Evolutionary conservation across 2,797 vertebrate species (phyloP).

Genomic region (Gymnoscopelus microlampas): DNA sequence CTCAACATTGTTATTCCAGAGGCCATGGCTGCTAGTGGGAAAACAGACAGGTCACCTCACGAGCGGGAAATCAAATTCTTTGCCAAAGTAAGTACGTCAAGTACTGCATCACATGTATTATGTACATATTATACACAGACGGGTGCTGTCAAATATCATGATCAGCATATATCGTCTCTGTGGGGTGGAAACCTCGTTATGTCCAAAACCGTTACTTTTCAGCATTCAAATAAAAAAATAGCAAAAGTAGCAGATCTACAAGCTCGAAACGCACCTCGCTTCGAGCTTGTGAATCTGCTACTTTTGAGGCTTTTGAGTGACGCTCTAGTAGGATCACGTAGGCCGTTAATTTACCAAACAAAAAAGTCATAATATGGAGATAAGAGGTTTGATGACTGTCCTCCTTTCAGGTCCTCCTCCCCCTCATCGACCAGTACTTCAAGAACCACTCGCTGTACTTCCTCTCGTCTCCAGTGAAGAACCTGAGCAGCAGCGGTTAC

Average conservation of each 20-base stretch:
- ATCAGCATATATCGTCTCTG: too few relatives aligned
- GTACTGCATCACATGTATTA: not conserved
- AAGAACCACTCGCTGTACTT: constrained; percentile 98
- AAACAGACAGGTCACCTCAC: constrained; percentile 94
- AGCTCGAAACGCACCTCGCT: too few relatives aligned
- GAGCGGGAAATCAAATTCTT: constrained; percentile 99
- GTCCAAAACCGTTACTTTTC: too few relatives aligned
- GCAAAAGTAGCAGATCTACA: too few relatives aligned
- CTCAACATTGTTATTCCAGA: constrained; percentile 80
- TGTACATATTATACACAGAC: not conserved
- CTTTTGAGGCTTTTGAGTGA: too few relatives aligned
- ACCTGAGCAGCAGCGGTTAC: constrained; percentile 95
- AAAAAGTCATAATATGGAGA: too few relatives aligned
- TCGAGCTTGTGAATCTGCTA: too few relatives aligned
- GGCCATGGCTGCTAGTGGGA: constrained; percentile 93
- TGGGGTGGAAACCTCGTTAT: too few relatives aligned
- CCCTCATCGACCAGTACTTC: constrained; percentile 98
- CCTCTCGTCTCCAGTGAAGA: constrained; percentile 94
- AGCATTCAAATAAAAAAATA: too few relatives aligned
- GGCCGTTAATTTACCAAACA: too few relatives aligned
- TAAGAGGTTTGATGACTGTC: not conserved
- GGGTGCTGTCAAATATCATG: not conserved
- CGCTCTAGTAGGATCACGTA: too few relatives aligned
- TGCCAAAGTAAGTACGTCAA: constrained; percentile 88
- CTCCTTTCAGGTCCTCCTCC: constrained; percentile 90